A percentile compares a stretch with the other conserved stretches of the same genome.
Evolutionary conservation across 2,113 vertebrate species (phyloP).

Genomic region (Brienomyrus longianalis): DNA sequence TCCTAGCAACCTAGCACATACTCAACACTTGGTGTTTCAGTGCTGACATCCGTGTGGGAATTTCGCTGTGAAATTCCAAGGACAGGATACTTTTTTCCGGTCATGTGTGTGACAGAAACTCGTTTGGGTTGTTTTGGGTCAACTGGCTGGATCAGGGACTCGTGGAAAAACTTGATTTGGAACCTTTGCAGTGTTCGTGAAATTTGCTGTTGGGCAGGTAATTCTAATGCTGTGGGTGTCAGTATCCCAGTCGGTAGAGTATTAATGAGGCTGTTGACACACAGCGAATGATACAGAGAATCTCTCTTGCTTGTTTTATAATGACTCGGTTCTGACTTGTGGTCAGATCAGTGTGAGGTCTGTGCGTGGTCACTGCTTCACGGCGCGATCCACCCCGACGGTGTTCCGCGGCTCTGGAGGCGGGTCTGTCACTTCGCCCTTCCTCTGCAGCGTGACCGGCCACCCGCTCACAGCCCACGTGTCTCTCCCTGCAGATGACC

Average conservation of each 20-base stretch:
- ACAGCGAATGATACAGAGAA: neutral
- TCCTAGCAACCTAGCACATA: neutral
- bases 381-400: neutral
- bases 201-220: neutral
- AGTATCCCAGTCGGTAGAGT: neutral
- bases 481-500: conserved; percentile 74
- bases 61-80: neutral
- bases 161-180: neutral
- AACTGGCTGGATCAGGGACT: neutral
- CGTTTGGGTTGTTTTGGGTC: neutral
- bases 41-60: neutral
- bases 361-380: neutral
- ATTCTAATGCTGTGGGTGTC: neutral
- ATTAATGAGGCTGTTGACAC: neutral
- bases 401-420: neutral
- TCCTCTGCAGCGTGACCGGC: neutral
- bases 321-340: neutral
- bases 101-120: neutral
- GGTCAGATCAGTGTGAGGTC: neutral
- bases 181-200: neutral
- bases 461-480: neutral
- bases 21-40: neutral
- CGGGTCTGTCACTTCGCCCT: neutral
- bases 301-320: neutral
- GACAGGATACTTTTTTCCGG: neutral